Evolutionary conservation across 2,888 invertebrate genomes (phyloP).

Genomic region (Drosophila birchii): DNA sequence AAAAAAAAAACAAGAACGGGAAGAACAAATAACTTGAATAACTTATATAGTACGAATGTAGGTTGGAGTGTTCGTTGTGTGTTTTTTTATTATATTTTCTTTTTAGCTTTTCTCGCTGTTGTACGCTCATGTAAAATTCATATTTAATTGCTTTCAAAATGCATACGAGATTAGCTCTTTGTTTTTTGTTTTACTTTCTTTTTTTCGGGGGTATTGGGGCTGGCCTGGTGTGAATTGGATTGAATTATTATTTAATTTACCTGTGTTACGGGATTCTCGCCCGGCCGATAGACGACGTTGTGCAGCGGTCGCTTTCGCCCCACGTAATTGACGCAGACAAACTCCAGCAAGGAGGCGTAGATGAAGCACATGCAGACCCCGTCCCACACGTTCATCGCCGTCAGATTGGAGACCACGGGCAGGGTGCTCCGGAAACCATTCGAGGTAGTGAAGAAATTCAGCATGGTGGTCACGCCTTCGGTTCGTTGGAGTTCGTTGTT

Average conservation of each 20-base stretch:
- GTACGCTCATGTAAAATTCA: constrained; percentile 55
- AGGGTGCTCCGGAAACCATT: constrained; percentile 96
- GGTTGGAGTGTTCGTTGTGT: constrained; percentile 34
- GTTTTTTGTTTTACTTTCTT: constrained; percentile 9
- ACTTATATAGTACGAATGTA: constrained; percentile 48
- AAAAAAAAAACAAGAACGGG: constrained; percentile 11
- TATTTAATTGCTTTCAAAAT: constrained; percentile 58
- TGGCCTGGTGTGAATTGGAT: constrained; percentile 39
- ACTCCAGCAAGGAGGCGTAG: constrained; percentile 96
- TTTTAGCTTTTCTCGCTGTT: constrained; percentile 21
- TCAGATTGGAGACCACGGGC: constrained; percentile 96
- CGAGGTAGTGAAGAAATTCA: constrained; percentile 98
- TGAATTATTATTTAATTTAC: constrained; percentile 85
- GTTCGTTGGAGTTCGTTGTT: constrained; percentile 2
- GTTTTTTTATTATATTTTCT: constrained; percentile 25
- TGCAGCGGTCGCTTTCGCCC: constrained; percentile 95
- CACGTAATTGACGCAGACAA: constrained; percentile 97
- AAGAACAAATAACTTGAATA: constrained; percentile 48
- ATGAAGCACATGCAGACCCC: constrained; percentile 99
- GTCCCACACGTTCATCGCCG: constrained; percentile 98
- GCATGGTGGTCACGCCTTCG: constrained; percentile 97
- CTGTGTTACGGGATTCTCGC: constrained; percentile 96
- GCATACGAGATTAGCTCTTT: constrained; percentile 42
- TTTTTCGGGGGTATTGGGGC: constrained; percentile 14
- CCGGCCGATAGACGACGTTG: constrained; percentile 95